These are phyloP conservation scores for Ageneiosus marmoratus DNA, from an alignment of 2,113 vertebrate genomes.

Conservation along the genomic window DNA sequence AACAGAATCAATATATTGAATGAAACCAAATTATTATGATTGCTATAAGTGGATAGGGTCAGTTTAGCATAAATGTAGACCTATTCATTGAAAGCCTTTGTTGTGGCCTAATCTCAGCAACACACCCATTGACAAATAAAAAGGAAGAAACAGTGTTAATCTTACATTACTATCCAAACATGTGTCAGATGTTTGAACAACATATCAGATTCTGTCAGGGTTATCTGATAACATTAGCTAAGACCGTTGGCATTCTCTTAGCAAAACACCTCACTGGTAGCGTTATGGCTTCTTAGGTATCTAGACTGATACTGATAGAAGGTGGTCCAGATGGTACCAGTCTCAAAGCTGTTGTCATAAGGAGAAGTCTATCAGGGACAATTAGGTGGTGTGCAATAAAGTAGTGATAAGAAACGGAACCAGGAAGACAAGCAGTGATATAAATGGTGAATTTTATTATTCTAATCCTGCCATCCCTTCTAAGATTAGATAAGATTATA, in stretches of 20 bases:
- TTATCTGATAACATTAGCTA: slow-evolving; percentile 9
- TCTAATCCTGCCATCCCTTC: not conserved
- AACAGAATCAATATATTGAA: slow-evolving; percentile 10
- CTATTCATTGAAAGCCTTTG: not conserved
- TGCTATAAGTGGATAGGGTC: not conserved
- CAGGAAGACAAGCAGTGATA: slow-evolving; percentile 15
- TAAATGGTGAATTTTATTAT: slow-evolving; percentile 5
- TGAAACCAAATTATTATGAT: not conserved
- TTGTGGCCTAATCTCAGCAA: not conserved
- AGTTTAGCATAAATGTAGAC: not conserved
- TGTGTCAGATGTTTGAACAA: not conserved
- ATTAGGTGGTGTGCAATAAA: slow-evolving; percentile 27
- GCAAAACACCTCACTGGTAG: not conserved
- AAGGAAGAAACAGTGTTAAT: not conserved
- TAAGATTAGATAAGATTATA: slow-evolving; percentile 4
- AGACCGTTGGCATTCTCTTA: not conserved
- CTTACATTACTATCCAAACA: no score
- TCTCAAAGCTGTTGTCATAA: slow-evolving; percentile 29
- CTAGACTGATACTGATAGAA: not conserved
- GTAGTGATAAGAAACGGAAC: slow-evolving; percentile 30
- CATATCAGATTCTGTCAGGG: not conserved
- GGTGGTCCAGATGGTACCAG: not conserved
- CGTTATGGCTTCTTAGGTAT: slow-evolving; percentile 25
- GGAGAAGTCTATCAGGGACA: slow-evolving; percentile 1
- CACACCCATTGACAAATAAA: not conserved